phyloP scores from a whole-genome alignment of 2,888 invertebrate species.

The Saturnia japonica region DNA sequence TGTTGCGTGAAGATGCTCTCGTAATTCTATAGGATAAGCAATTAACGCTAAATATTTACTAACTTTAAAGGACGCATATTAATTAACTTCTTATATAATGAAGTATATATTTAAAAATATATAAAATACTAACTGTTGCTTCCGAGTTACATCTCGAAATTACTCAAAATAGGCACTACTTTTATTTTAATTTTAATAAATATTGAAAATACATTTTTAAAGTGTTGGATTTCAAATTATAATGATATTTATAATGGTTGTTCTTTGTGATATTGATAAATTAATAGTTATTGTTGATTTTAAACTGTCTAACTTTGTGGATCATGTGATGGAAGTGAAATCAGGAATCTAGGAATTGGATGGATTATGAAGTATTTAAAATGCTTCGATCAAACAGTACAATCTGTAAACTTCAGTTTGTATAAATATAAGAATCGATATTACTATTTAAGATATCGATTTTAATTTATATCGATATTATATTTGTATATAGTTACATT shows the following conservation, averaged over 20 bases:
- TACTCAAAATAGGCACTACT: background rate
- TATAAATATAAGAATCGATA: background rate
- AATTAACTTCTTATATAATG: background rate
- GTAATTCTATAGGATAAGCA: slow-evolving; percentile 1
- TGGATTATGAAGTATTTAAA: background rate
- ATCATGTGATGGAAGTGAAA: too few relatives aligned
- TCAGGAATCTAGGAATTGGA: background rate
- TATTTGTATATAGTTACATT: background rate
- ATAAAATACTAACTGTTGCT: background rate
- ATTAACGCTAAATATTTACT: background rate
- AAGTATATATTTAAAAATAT: background rate
- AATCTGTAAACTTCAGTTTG: too few relatives aligned
- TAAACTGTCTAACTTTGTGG: background rate
- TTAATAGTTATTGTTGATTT: background rate
- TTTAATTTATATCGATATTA: background rate
- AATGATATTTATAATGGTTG: too few relatives aligned
- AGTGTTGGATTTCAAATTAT: background rate
- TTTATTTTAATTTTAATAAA: background rate
- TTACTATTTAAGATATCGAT: background rate
- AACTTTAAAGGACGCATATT: background rate
- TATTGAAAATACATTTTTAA: background rate
- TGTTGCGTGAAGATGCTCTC: background rate
- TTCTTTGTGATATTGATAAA: background rate
- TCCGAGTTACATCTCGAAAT: background rate
- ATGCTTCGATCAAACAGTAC: too few relatives aligned